Conservation (phyloP, 2,888 invertebrate genomes). For the Drosophila buzzatii region DNA sequence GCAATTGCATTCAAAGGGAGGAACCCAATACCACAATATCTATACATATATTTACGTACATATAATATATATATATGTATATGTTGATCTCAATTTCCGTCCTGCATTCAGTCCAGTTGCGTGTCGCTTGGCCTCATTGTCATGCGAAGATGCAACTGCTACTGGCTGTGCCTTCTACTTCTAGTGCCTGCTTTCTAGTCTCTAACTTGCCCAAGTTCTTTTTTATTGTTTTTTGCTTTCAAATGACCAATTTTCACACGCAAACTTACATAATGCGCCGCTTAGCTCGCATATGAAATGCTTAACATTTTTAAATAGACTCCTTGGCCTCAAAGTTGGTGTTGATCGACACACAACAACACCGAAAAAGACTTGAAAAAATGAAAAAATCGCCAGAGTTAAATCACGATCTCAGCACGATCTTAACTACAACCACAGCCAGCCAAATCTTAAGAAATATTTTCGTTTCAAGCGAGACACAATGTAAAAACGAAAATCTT, state of each 20-base stretch:
- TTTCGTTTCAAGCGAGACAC: slow-evolving; percentile 56
- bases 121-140: slow-evolving; percentile 58
- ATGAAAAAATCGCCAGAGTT: slow-evolving; percentile 61
- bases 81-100: slow-evolving; percentile 28
- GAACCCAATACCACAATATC: slow-evolving; percentile 12
- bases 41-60: slow-evolving; percentile 8
- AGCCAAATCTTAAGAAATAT: slow-evolving; percentile 75
- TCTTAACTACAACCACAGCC: slow-evolving; percentile 55
- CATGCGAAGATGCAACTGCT: slow-evolving; percentile 59
- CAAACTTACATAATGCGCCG: slow-evolving; percentile 77
- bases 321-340: slow-evolving; percentile 66
- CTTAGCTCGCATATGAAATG: slow-evolving; percentile 69
- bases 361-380: slow-evolving; percentile 36
- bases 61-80: slow-evolving; percentile 14
- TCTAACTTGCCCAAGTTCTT: slow-evolving; percentile 4
- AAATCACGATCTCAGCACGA: slow-evolving; percentile 80
- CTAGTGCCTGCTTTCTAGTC: slow-evolving; percentile 3
- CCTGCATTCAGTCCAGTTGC: slow-evolving; percentile 49
- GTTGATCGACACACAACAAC: slow-evolving; percentile 35
- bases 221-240: slow-evolving; percentile 44
- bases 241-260: slow-evolving; percentile 82
- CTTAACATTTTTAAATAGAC: slow-evolving; percentile 76
- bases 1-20: slow-evolving; percentile 74
- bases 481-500: slow-evolving; percentile 44
- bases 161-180: slow-evolving; percentile 22